These are phyloP conservation scores for Eurois occulta DNA, from an alignment of 2,888 invertebrate genomes.

Conservation along the genomic window DNA sequence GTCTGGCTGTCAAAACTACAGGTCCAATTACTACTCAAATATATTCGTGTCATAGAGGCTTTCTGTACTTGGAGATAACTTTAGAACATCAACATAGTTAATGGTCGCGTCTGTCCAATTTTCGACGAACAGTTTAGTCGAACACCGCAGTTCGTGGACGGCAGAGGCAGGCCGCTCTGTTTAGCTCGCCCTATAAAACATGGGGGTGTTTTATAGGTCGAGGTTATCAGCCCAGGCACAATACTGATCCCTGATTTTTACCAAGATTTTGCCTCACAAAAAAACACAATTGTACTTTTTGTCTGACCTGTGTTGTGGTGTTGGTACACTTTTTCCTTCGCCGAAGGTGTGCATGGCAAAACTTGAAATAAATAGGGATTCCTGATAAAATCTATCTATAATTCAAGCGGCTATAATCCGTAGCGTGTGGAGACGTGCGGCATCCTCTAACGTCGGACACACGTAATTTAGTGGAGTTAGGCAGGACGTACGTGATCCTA, in stretches of 20 bases:
- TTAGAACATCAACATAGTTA: slow-evolving; percentile 10
- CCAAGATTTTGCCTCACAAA: not conserved
- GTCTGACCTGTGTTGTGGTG: slow-evolving; percentile 7
- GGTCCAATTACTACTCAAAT: not conserved
- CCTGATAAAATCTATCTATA: slow-evolving; percentile 12
- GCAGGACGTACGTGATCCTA: slow-evolving; percentile 44
- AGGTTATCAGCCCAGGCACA: slow-evolving; percentile 23
- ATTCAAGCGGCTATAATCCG: slow-evolving; percentile 29
- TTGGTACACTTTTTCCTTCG: not conserved
- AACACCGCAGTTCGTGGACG: not conserved
- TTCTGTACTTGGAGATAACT: slow-evolving; percentile 23
- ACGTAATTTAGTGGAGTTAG: slow-evolving; percentile 44
- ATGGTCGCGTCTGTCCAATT: not conserved
- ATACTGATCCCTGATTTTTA: slow-evolving; percentile 6
- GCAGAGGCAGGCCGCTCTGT: not conserved
- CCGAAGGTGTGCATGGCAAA: not conserved
- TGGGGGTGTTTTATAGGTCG: not conserved
- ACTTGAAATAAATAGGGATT: not conserved
- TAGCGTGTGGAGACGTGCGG: slow-evolving; percentile 16
- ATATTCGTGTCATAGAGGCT: not conserved
- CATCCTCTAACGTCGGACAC: slow-evolving; percentile 44
- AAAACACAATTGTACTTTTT: slow-evolving; percentile 1
- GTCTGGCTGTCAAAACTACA: not conserved
- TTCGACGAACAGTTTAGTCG: slow-evolving; percentile 4
- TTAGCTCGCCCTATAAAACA: too few relatives aligned